Evolutionary conservation across 2,797 vertebrate genomes (phyloP), one percentile per base, ranked within the genome.

Genomic region (Sardinella longiceps): DNA sequence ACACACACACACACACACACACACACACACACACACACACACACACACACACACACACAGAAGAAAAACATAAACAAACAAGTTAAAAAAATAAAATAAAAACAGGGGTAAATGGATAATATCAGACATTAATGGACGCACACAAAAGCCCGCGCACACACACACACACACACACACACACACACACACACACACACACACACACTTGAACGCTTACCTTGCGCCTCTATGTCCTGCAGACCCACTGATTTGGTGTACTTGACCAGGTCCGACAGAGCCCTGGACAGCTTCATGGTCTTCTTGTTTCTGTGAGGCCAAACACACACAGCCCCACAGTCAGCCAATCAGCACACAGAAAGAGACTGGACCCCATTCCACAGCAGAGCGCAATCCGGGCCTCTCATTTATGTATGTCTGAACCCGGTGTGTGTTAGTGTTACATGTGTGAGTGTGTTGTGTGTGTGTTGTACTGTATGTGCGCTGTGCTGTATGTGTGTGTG

Each of bases 271-370:
- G 98, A 99, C 82, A 99, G 94, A 0, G 98, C 98, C 84, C 98
- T 95, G 18, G 97, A 99, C 80, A 99, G 91, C 90, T 99, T 97
- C 98, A 99, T 97, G 12, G 98, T 99, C 92, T 99, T 99, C 95
- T 97, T 99, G 92, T 97, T 95, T 91, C 98, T 99, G 89, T 39
- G 66, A 33, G 81, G 84, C 12, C 46, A 37, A 28, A 82, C 18
- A 81, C 18, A 30, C 63, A 83, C 83, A 37, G 33, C 10, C 56
- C 2, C 56, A 25, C n/a, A 1, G 56, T 25, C 25, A 60, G n/a
- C 56, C n/a, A 60, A 60, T 60, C 56, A 25, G 56, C 45, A 43
- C 11, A 66, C 39, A 20, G 15, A 84, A 25, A 25, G 15, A 23
- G 39, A 23, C 23, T 46, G 33, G 74, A 43, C 5, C 20, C 5